phyloP scores from a whole-genome alignment of 2,888 invertebrate species.

The Ceriagrion tenellum region DNA sequence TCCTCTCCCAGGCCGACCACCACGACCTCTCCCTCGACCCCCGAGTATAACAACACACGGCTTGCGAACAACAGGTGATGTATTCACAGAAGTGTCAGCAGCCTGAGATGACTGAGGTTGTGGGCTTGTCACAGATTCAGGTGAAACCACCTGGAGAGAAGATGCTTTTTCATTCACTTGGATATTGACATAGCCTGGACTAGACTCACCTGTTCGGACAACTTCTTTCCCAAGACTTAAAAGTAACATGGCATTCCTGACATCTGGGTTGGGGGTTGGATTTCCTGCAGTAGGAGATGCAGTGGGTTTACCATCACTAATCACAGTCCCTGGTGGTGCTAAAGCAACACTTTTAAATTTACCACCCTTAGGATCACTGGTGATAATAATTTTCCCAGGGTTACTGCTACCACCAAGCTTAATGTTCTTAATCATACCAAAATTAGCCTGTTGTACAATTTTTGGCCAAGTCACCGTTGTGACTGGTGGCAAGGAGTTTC shows the following conservation, averaged over 20 bases:
- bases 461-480: slow-evolving; percentile 53
- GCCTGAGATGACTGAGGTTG: slow-evolving; percentile 3
- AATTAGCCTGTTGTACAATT: slow-evolving; percentile 51
- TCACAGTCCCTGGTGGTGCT: slow-evolving; percentile 34
- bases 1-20: slow-evolving; percentile 49
- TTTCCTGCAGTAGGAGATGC: not conserved
- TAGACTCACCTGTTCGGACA: slow-evolving; percentile 48
- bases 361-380: not conserved
- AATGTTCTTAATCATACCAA: slow-evolving; percentile 48
- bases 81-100: not conserved
- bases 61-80: slow-evolving; percentile 48
- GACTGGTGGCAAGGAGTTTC: slow-evolving; percentile 48
- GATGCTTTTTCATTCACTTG: slow-evolving; percentile 50
- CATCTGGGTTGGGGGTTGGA: slow-evolving; percentile 51
- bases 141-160: slow-evolving; percentile 34
- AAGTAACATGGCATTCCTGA: slow-evolving; percentile 59
- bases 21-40: slow-evolving; percentile 36
- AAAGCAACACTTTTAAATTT: slow-evolving; percentile 49
- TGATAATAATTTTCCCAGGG: slow-evolving; percentile 43
- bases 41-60: slow-evolving; percentile 58
- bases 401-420: slow-evolving; percentile 50
- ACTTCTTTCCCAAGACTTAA: slow-evolving; percentile 62
- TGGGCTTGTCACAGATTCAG: not conserved
- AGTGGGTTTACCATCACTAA: not conserved
- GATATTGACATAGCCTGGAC: slow-evolving; percentile 39